Evolutionary conservation across 2,797 vertebrate species (phyloP).

Genomic region (Chaetodon trifasciatus): DNA sequence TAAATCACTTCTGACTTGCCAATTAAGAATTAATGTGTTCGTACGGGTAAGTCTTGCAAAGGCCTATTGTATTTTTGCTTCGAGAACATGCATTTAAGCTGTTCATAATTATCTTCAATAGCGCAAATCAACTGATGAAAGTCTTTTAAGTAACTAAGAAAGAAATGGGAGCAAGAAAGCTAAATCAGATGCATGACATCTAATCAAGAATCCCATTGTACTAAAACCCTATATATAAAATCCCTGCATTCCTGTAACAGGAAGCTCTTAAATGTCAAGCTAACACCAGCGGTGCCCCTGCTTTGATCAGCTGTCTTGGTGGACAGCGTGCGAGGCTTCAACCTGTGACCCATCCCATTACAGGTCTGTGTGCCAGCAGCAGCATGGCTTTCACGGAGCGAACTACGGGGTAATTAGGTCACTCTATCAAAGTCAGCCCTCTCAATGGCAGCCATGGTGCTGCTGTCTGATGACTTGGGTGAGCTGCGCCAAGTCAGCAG

Average conservation of each 20-base stretch:
- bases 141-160: neutral
- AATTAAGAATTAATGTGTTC: neutral
- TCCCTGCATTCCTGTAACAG: constrained; percentile 31
- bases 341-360: constrained; percentile 65
- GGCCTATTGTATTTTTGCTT: neutral
- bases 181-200: constrained; percentile 30
- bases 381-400: constrained; percentile 49
- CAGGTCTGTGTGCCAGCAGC: constrained; percentile 51
- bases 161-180: constrained; percentile 1
- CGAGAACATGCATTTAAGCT: neutral
- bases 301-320: constrained; percentile 41
- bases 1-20: constrained; percentile 1
- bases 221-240: too few species aligned
- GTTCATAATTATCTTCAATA: constrained; percentile 3
- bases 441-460: constrained; percentile 56
- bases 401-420: constrained; percentile 70
- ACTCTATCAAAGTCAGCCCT: constrained; percentile 70
- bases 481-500: constrained; percentile 68
- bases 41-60: neutral
- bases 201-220: neutral
- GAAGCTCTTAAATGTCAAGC: constrained; percentile 47
- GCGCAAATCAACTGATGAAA: constrained; percentile 9
- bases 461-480: constrained; percentile 64
- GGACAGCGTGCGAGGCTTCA: constrained; percentile 18
- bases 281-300: neutral